Evolutionary conservation across 2,797 vertebrate genomes (phyloP).

Genomic region (Argyrosomus regius): DNA sequence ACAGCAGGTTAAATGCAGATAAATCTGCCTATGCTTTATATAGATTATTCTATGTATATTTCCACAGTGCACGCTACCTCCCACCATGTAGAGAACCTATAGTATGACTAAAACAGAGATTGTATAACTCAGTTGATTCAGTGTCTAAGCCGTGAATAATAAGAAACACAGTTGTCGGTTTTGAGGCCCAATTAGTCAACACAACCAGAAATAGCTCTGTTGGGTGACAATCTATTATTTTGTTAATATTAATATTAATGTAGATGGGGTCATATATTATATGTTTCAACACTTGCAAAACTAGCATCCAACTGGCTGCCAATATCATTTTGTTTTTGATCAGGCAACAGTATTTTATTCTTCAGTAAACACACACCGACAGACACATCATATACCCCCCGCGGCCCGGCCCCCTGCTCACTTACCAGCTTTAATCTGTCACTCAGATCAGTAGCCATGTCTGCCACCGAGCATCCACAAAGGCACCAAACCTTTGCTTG

Average conservation of each 20-base stretch:
- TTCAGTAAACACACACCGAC: not conserved
- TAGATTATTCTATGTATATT: constrained; percentile 28
- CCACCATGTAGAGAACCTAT: constrained; percentile 20
- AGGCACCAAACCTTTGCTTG: constrained; percentile 61
- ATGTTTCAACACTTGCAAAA: constrained; percentile 18
- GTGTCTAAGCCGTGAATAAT: not conserved
- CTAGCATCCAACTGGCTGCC: constrained; percentile 4
- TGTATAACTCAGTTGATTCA: constrained; percentile 5
- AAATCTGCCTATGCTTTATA: constrained; percentile 24
- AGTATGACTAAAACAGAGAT: constrained; percentile 16
- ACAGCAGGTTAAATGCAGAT: constrained; percentile 30
- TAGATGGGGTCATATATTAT: not conserved
- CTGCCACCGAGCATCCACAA: constrained; percentile 74
- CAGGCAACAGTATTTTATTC: constrained; percentile 28
- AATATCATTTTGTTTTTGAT: constrained; percentile 36
- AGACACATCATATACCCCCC: constrained; percentile 31
- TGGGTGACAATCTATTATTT: not conserved
- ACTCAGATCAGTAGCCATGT: constrained; percentile 81
- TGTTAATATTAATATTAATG: no score
- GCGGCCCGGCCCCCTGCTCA: constrained; percentile 56
- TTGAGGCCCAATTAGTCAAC: not conserved
- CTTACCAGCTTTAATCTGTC: constrained; percentile 86
- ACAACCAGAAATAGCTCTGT: not conserved
- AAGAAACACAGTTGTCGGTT: constrained; percentile 3
- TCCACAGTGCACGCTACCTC: constrained; percentile 21